A percentile compares a stretch with the other conserved stretches of the same genome.
Conservation (phyloP, 2,113 vertebrate species). For the Lophotis ruficrista region DNA sequence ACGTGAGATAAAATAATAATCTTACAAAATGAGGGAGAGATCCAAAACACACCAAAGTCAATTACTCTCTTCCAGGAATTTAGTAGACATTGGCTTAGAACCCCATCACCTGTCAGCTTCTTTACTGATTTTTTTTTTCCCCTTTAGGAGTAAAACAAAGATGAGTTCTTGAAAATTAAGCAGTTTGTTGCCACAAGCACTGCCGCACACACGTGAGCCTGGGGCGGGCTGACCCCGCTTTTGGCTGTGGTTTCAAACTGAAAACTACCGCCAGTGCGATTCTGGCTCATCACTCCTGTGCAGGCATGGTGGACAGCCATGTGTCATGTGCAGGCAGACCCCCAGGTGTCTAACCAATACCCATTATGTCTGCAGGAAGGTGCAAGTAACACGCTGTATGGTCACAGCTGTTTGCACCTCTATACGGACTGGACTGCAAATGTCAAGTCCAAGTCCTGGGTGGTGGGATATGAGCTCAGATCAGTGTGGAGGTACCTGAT, state of each 20-base stretch:
- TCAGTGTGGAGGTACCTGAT: background rate
- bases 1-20: background rate
- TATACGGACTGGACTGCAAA: background rate
- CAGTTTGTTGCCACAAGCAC: background rate
- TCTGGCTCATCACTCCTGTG: background rate
- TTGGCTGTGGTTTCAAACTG: background rate
- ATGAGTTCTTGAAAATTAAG: background rate
- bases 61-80: background rate
- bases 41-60: background rate
- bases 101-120: background rate
- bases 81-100: background rate
- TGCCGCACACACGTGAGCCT: fast-evolving
- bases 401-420: no score
- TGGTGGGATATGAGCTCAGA: background rate
- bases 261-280: background rate
- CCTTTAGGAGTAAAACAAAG: background rate
- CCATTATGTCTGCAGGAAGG: background rate
- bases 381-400: background rate
- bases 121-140: background rate
- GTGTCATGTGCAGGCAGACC: background rate
- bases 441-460: background rate
- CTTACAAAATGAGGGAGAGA: background rate
- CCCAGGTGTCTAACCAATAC: background rate
- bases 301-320: background rate
- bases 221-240: background rate